Base-by-base conservation (phyloP, 2,113 vertebrate genomes). In the Astur gentilis region DNA sequence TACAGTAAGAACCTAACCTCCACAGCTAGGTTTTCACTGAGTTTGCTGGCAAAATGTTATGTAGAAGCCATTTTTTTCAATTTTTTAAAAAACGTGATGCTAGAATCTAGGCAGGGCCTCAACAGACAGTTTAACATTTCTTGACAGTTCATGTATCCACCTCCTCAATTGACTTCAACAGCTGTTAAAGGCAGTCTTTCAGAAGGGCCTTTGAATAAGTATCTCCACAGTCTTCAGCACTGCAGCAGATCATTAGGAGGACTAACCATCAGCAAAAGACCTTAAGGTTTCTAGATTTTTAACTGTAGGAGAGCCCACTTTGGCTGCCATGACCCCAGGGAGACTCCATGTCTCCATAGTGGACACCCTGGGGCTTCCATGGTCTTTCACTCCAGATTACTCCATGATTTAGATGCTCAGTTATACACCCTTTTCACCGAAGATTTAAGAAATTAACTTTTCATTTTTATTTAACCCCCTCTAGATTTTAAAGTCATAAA, bases 331-430 rank as follows among this genome's bases (percentile, higher is more conserved):
- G 38, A 75, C 42, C 4, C 16, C n/a, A 50, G 29, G 25, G 12
- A 57, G 23, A 70, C 38, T 81, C 64, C 1, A 2, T 38, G 15
- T 26, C 87, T 65, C 87, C 23, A 19, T 3, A 23, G 32, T 18
- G 38, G 42, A 71, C 10, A 16, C 0, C 0, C 3, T 16, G 49
- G 16, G 12, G 17, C 11, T 83, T 77, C 67, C 42, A 49, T 16
- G 13, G 6, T 60, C 27, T 61, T 83, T 79, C 36, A 60, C 7
- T 82, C n/a, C 49, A 84, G 25, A n/a, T 83, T 75, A 45, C 5
- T 60, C 44, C 7, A 19, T 45, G 7, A 36, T 73, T 89, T 84
- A 84, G 34, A 40, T 4, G 1, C 18, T 55, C 27, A 45, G 9
- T 57, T 45, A 52, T 9, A 34, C 3, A 49, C 0, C 2, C 11